Percentiles rank a stretch among this genome's conserved stretches.
Evolutionary conservation across 2,113 vertebrate species (phyloP).

Genomic region (Tringa solitaria): DNA sequence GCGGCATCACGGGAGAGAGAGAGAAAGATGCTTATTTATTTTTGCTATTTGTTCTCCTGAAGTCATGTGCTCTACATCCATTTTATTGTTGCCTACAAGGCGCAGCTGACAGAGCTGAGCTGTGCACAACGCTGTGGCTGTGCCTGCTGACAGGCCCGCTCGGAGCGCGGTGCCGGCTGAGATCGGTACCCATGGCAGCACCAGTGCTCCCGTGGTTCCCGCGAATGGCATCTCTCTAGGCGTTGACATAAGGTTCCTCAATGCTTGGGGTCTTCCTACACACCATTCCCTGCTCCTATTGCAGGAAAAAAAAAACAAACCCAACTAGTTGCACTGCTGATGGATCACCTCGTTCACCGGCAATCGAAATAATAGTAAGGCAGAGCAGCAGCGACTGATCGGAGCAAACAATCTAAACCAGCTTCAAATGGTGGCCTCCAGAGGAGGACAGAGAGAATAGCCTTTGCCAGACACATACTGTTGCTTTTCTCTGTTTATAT

Average conservation of each 20-base stretch:
- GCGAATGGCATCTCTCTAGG: background rate
- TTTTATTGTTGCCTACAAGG: constrained; percentile 11
- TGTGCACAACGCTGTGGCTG: background rate
- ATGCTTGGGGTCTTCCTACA: background rate
- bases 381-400: background rate
- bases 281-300: background rate
- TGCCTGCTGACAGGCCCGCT: background rate
- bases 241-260: background rate
- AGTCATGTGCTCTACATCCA: constrained; percentile 32
- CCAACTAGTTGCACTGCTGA: background rate
- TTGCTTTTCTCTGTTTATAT: background rate
- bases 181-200: background rate
- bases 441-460: background rate
- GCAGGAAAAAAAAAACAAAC: background rate
- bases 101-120: background rate
- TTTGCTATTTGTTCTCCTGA: constrained; percentile 32
- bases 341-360: background rate
- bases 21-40: constrained; percentile 4
- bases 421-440: background rate
- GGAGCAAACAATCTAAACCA: background rate
- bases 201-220: no score
- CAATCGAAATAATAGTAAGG: background rate
- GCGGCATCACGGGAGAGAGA: background rate
- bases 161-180: accelerated
- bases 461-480: background rate